Evolutionary conservation across 2,888 invertebrate genomes (phyloP).

Genomic region (Spilarctia lutea): DNA sequence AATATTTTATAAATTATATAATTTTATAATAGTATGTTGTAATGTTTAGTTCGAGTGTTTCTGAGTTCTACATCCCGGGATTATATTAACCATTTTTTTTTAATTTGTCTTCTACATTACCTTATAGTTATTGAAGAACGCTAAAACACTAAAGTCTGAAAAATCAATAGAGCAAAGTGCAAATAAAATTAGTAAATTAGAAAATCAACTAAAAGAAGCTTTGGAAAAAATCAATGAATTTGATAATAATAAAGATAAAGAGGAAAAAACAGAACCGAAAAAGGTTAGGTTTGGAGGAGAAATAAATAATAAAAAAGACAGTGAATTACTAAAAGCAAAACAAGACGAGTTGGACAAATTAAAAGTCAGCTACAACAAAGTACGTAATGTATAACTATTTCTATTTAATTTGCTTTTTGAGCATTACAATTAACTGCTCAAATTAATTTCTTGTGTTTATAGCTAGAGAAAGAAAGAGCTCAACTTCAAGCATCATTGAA

Average conservation of each 20-base stretch:
- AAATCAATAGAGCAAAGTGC: slow-evolving; percentile 86
- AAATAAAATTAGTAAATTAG: slow-evolving; percentile 87
- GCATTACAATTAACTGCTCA: slow-evolving; percentile 1
- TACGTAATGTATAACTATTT: slow-evolving; percentile 45
- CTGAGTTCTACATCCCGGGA: not conserved
- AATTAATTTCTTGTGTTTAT: slow-evolving; percentile 35
- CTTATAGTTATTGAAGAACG: slow-evolving; percentile 83
- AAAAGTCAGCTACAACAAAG: slow-evolving; percentile 83
- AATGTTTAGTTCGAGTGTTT: not conserved
- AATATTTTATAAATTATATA: not conserved
- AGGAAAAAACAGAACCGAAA: slow-evolving; percentile 82
- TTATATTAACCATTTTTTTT: not conserved
- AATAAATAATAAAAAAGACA: slow-evolving; percentile 75
- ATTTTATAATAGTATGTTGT: not conserved
- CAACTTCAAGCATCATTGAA: slow-evolving; percentile 89
- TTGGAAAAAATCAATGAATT: slow-evolving; percentile 86
- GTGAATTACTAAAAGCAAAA: slow-evolving; percentile 75
- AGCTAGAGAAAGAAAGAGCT: slow-evolving; percentile 89
- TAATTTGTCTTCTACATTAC: not conserved
- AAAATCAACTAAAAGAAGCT: slow-evolving; percentile 88
- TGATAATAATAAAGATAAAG: slow-evolving; percentile 76
- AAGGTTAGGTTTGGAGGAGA: slow-evolving; percentile 81
- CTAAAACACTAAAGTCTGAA: slow-evolving; percentile 84
- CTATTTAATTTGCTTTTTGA: not conserved
- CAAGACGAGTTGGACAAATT: slow-evolving; percentile 86